Evolutionary conservation across 2,797 vertebrate genomes (phyloP).

Genomic region (Sebastes nivosus): DNA sequence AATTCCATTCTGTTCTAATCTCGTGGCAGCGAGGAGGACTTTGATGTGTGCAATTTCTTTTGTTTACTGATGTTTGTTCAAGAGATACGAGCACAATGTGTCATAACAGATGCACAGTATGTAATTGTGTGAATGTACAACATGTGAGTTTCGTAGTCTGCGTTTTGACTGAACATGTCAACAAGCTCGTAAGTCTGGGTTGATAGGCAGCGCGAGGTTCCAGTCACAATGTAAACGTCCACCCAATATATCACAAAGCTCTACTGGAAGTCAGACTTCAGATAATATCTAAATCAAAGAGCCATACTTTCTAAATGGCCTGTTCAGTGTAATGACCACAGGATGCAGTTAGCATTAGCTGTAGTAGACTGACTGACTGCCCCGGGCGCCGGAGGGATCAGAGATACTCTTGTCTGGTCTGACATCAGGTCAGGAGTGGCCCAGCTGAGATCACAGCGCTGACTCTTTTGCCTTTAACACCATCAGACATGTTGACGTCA

Average conservation of each 20-base stretch:
- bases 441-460: constrained; percentile 20
- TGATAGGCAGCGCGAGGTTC: constrained; percentile 2
- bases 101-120: constrained; percentile 29
- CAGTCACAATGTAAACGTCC: constrained; percentile 12
- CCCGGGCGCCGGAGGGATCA: constrained; percentile 30
- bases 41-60: constrained; percentile 23
- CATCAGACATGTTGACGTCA: constrained; percentile 9
- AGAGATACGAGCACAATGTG: constrained; percentile 41
- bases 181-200: constrained; percentile 1
- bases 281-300: constrained; percentile 66
- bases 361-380: constrained; percentile 55
- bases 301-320: constrained; percentile 61
- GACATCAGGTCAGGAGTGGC: constrained; percentile 32
- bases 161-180: constrained; percentile 19
- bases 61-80: constrained; percentile 28
- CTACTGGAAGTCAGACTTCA: constrained; percentile 39
- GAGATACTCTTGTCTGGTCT: constrained; percentile 37
- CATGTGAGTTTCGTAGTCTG: neutral
- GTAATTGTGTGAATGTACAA: neutral
- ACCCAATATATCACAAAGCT: constrained; percentile 13
- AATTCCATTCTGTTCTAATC: constrained; percentile 87
- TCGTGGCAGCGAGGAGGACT: constrained; percentile 39
- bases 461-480: constrained; percentile 11
- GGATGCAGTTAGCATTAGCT: constrained; percentile 70
- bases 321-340: constrained; percentile 63